Conservation (phyloP, 2,113 vertebrate species). For the Salvator merianae region DNA sequence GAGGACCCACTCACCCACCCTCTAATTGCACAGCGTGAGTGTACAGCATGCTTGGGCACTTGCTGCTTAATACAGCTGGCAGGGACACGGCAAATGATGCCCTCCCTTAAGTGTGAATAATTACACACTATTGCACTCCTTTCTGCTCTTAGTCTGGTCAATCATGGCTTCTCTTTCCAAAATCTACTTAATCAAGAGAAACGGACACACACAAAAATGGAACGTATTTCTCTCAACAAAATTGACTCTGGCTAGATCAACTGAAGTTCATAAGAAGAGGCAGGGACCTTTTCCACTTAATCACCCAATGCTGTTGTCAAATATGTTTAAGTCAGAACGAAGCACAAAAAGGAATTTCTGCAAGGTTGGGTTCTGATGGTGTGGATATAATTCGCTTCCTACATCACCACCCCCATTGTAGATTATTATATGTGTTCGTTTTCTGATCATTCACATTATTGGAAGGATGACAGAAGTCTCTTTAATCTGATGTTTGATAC, state of each 20-base stretch:
- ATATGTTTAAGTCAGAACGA: not conserved
- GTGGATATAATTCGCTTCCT: not conserved
- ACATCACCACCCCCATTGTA: not conserved
- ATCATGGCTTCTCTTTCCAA: conserved; percentile 31
- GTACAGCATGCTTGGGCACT: conserved; percentile 19
- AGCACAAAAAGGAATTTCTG: not conserved
- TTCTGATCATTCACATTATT: not conserved
- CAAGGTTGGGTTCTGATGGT: not conserved
- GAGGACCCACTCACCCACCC: conserved; percentile 1
- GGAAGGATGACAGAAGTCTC: not conserved
- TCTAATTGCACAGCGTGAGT: not conserved
- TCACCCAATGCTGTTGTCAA: not conserved
- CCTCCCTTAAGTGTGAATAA: conserved; percentile 14
- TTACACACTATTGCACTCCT: not conserved
- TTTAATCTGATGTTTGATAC: not conserved
- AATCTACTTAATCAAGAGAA: conserved; percentile 15
- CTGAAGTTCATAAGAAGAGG: not conserved
- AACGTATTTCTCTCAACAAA: not conserved
- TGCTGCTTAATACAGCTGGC: conserved; percentile 38
- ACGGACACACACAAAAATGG: conserved; percentile 6
- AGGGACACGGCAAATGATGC: conserved; percentile 11
- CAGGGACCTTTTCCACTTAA: not conserved
- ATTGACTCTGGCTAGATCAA: not conserved
- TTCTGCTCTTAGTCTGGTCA: conserved; percentile 11
- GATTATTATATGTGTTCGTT: not conserved